Conservation (phyloP, 1,140 invertebrate species). For the Apis cerana region DNA sequence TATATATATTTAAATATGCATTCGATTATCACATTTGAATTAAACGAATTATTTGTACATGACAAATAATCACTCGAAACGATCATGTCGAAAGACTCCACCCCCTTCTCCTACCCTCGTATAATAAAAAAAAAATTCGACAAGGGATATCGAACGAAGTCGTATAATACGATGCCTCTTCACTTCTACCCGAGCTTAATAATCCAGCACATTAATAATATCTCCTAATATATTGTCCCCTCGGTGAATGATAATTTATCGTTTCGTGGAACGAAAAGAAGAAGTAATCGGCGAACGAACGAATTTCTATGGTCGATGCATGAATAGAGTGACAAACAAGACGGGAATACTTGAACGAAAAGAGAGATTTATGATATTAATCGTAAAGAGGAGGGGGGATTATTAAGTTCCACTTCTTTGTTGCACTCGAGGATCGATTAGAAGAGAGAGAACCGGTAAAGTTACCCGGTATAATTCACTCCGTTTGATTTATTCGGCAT, state of each 20-base stretch:
- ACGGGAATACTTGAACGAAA: slow-evolving; percentile 33
- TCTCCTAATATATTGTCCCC: not conserved
- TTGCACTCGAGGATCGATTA: slow-evolving; percentile 42
- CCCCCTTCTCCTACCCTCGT: too few species aligned
- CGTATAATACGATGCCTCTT: too few species aligned
- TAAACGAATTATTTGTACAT: too few species aligned
- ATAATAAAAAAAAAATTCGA: not conserved
- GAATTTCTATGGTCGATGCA: not conserved
- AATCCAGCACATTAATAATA: not conserved
- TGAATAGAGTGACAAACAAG: not conserved
- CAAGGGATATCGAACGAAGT: not conserved
- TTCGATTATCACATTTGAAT: too few species aligned
- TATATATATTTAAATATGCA: too few species aligned
- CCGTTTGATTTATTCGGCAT: slow-evolving; percentile 58
- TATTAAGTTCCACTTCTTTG: slow-evolving; percentile 53
- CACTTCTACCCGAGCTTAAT: not conserved
- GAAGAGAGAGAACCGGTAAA: slow-evolving; percentile 44
- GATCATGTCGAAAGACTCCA: too few species aligned
- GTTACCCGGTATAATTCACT: slow-evolving; percentile 56
- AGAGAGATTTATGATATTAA: slow-evolving; percentile 36
- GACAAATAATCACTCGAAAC: too few species aligned
- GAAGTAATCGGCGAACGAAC: not conserved
- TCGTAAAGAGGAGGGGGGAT: not conserved
- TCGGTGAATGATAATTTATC: not conserved
- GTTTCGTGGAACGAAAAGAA: not conserved